Evolutionary conservation across 1,140 invertebrate genomes (phyloP), one percentile per base, ranked within the genome.

Genomic region (Drosophila trapezifrons): DNA sequence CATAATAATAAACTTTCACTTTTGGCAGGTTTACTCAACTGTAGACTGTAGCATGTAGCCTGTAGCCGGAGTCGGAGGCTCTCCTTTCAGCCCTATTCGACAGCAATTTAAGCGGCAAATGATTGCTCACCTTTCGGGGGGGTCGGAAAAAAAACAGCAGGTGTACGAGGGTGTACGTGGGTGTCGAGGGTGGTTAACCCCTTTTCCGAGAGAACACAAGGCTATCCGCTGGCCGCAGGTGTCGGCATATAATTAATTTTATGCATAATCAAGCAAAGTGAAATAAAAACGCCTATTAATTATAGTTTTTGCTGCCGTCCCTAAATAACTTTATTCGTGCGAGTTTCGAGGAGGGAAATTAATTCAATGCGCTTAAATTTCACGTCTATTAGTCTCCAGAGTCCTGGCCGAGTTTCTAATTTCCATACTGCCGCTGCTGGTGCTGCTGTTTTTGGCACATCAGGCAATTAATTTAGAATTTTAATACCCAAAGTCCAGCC

Each of bases 311-410:
- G 37, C 67, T 66, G 40, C 29, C 51, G 35, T 46, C 65, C 55
- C 29, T 15, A 71, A 87, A 89, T 89, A 74, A 83, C 83, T 87
- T 87, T 74, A 89, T 83, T 87, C 59, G 32, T 60, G 45, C 25
- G 38, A 18, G 38, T 38, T 38, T n/a, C 2, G 32, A 9, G 52
- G 22, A 22, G 42, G 47, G 32, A 67, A 58, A 87, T 89, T 89
- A 89, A 87, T 87, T 89, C 84, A 89, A 87, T 87, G 80, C 84
- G 84, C 83, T 87, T 87, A 89, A 89, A 87, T 89, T 87, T 87
- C 76, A 89, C 83, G 83, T 83, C 80, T 87, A 87, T 87, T 87
- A 87, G 80, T 89, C 83, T 89, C 67, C 58, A 52, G 84, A 79
- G 71, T 79, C 56, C 76, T 45, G 47, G 37, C 76, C 84, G 60